These are phyloP conservation scores for Gymnoscopelus braueri DNA, from an alignment of 2,797 vertebrate genomes.

Conservation along the genomic window DNA sequence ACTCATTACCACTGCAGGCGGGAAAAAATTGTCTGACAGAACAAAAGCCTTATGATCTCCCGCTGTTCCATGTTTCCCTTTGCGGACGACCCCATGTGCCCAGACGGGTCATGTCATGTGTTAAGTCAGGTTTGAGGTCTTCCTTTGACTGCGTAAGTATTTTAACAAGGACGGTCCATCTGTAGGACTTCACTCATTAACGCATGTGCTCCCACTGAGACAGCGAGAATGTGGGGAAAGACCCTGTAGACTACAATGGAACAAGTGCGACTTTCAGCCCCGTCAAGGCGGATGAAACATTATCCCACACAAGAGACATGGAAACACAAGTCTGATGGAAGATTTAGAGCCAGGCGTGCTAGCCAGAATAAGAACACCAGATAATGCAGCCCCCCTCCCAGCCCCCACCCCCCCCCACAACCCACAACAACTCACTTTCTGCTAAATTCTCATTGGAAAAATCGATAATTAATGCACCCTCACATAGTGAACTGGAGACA, in stretches of 20 bases:
- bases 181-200: slow-evolving; percentile 78
- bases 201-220: slow-evolving; percentile 71
- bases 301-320: slow-evolving; percentile 57
- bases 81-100: slow-evolving; percentile 43
- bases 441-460: slow-evolving; percentile 37
- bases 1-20: slow-evolving; percentile 37
- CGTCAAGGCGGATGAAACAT: slow-evolving; percentile 66
- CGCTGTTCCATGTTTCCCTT: slow-evolving; percentile 42
- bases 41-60: slow-evolving; percentile 57
- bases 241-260: slow-evolving; percentile 67
- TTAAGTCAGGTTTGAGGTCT: slow-evolving; percentile 57
- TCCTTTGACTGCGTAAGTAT: slow-evolving; percentile 61
- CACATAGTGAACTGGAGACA: slow-evolving; percentile 10
- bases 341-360: slow-evolving; percentile 31
- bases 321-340: slow-evolving; percentile 31
- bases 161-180: slow-evolving; percentile 76
- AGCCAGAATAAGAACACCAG: slow-evolving; percentile 31
- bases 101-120: slow-evolving; percentile 39
- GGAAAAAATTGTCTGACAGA: slow-evolving; percentile 23
- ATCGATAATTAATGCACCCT: slow-evolving; percentile 25
- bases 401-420: not conserved
- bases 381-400: slow-evolving; percentile 10
- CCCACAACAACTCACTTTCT: slow-evolving; percentile 27
- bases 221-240: slow-evolving; percentile 61
- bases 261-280: slow-evolving; percentile 70